Evolutionary conservation across 1,140 invertebrate genomes (phyloP).

Genomic region (Bombus difficillimus): DNA sequence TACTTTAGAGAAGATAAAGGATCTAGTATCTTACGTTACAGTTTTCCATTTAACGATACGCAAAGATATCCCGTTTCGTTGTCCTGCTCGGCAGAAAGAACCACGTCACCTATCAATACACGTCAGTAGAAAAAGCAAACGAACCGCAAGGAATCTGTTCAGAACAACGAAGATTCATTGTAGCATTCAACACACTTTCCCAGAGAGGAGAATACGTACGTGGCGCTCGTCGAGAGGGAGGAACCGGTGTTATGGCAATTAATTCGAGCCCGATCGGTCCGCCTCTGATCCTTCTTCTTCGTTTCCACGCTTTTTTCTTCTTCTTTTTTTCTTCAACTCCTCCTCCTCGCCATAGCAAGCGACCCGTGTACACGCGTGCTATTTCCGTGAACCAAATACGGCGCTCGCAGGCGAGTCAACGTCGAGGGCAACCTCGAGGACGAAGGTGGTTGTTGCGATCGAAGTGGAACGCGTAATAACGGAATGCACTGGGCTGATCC

Average conservation of each 20-base stretch:
- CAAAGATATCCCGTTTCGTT: background rate
- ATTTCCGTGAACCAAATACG: constrained; percentile 68
- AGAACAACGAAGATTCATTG: background rate
- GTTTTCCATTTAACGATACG: background rate
- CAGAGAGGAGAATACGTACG: constrained; percentile 52
- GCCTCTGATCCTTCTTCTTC: constrained; percentile 55
- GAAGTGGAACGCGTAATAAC: constrained; percentile 68
- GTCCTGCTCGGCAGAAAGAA: background rate
- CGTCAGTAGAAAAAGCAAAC: background rate
- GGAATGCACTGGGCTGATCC: constrained; percentile 57
- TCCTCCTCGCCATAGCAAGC: background rate
- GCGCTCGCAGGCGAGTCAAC: constrained; percentile 45
- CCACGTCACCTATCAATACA: background rate
- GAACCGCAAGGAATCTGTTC: background rate
- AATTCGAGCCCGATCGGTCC: constrained; percentile 64
- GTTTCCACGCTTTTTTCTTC: background rate
- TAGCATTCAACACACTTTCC: constrained; percentile 63
- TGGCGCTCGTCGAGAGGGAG: constrained; percentile 62
- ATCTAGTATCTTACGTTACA: background rate
- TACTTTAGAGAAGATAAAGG: too few species aligned
- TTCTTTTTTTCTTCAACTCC: background rate
- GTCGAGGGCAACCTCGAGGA: constrained; percentile 29
- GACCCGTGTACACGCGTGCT: constrained; percentile 45
- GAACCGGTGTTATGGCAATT: constrained; percentile 69
- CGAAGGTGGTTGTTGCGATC: constrained; percentile 47